These are phyloP conservation scores for Narcine bancroftii DNA, from an alignment of 2,113 vertebrate genomes.

Conservation along the genomic window DNA sequence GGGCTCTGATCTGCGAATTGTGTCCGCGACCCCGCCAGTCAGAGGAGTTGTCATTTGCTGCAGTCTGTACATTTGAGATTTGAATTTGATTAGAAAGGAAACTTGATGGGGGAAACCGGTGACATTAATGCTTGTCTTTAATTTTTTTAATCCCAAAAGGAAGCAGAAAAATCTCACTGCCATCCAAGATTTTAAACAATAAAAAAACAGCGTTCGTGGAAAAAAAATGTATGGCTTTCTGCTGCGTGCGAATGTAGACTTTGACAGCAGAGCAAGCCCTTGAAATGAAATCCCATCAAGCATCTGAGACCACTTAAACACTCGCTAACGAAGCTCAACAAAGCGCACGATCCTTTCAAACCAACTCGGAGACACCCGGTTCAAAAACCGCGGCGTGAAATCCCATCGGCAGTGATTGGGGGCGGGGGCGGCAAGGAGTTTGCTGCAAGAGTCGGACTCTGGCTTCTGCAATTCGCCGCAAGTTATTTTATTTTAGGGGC, in stretches of 20 bases:
- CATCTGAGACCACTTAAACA: constrained; percentile 29
- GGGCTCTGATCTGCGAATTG: not conserved
- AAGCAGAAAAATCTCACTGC: not conserved
- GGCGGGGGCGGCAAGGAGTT: too few relatives aligned
- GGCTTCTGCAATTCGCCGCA: not conserved
- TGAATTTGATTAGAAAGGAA: not conserved
- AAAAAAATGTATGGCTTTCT: not conserved
- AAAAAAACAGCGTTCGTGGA: not conserved
- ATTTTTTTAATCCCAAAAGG: not conserved
- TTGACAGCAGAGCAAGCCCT: constrained; percentile 16
- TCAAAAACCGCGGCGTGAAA: not conserved
- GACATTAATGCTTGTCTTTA: not conserved
- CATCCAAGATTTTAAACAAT: not conserved
- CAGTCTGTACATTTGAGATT: not conserved
- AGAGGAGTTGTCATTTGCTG: not conserved
- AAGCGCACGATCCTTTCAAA: constrained; percentile 23
- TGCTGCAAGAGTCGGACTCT: too few relatives aligned
- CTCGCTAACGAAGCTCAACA: constrained; percentile 26
- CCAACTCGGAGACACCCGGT: not conserved
- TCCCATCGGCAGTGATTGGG: not conserved
- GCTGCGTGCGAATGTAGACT: constrained; percentile 22
- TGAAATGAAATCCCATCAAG: not conserved
- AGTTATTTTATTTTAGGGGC: not conserved
- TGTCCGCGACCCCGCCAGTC: not conserved
- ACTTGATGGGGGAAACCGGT: not conserved